These are phyloP conservation scores for Lytechinus variegatus DNA, from an alignment of 35 echinoderm and acorn worm species.

Conservation along the genomic window DNA sequence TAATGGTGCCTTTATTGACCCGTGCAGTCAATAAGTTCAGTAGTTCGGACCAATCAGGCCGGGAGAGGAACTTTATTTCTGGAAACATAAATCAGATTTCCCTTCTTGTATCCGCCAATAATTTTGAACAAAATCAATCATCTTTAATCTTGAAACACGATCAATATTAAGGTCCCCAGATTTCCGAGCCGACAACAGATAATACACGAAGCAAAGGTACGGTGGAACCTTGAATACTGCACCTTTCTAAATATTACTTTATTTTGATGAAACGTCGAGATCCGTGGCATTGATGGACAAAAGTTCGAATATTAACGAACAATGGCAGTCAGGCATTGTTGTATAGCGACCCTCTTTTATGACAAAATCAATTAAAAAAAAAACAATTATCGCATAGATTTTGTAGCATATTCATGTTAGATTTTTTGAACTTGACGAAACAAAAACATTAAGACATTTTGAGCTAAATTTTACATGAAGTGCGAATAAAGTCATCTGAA, in stretches of 20 bases:
- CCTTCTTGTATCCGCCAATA: not conserved
- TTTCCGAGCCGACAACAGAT: not conserved
- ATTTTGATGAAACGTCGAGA: not conserved
- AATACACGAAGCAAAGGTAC: not conserved
- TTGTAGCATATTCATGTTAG: too few species aligned
- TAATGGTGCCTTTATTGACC: not conserved
- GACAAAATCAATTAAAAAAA: too few species aligned
- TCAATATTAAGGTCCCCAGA: not conserved
- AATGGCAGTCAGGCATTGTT: not conserved
- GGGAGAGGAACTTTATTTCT: not conserved
- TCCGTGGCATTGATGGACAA: not conserved
- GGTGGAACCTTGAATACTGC: not conserved
- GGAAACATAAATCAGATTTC: constrained; percentile 13
- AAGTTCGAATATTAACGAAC: not conserved
- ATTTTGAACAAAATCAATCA: constrained; percentile 6
- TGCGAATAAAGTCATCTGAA: too few species aligned
- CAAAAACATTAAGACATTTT: too few species aligned
- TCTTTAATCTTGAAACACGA: not conserved
- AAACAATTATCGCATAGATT: too few species aligned
- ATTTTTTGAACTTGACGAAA: too few species aligned
- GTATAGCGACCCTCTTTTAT: too few species aligned
- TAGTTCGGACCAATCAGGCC: not conserved
- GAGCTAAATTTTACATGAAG: too few species aligned
- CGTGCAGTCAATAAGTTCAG: not conserved
- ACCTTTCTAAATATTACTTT: not conserved